Evolutionary conservation across 2,113 vertebrate genomes (phyloP).

Genomic region (Callospermophilus lateralis): DNA sequence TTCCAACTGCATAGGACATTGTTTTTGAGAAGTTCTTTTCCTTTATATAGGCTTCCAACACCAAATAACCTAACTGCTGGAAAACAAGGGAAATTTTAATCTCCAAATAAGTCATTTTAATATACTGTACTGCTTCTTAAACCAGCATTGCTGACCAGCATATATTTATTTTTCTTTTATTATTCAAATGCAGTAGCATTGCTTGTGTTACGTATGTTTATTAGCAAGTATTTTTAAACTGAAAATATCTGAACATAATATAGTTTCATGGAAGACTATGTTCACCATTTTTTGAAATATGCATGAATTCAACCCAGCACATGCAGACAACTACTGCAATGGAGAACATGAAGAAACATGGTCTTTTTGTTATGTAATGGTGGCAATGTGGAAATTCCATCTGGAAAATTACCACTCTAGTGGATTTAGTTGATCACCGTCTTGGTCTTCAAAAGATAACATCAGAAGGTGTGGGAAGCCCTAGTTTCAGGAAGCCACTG

Average conservation of each 20-base stretch:
- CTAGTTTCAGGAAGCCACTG: conserved; percentile 67
- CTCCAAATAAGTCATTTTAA: conserved; percentile 81
- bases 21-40: conserved; percentile 79
- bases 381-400: conserved; percentile 54
- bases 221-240: conserved; percentile 84
- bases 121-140: conserved; percentile 83
- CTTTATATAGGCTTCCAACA: conserved; percentile 82
- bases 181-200: conserved; percentile 85
- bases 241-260: conserved; percentile 76
- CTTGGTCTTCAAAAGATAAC: conserved; percentile 48
- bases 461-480: not conserved
- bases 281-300: conserved; percentile 80
- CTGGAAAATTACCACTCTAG: conserved; percentile 22
- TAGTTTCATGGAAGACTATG: conserved; percentile 73
- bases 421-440: not conserved
- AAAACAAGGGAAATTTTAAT: conserved; percentile 80
- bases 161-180: conserved; percentile 85
- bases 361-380: conserved; percentile 25
- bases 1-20: conserved; percentile 77
- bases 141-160: conserved; percentile 85
- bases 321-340: conserved; percentile 63
- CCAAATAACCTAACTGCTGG: conserved; percentile 86
- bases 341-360: conserved; percentile 74
- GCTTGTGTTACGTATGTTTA: conserved; percentile 86
- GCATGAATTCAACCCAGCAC: conserved; percentile 73